phyloP scores from a whole-genome alignment of 2,797 vertebrate genomes.

The Tragopan temminckii region DNA sequence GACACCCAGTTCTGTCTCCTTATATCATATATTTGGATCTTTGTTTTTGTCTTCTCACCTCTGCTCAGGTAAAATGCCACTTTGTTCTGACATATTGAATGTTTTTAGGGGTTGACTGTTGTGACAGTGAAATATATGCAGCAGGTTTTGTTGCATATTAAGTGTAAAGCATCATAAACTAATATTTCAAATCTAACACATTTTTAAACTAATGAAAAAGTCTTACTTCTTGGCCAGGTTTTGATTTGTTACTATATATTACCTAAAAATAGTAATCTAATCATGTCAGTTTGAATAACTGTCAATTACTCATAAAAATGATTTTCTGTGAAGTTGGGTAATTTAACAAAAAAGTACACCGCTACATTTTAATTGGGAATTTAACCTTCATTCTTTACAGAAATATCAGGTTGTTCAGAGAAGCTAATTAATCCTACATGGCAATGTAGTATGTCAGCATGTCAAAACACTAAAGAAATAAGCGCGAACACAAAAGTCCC shows the following conservation, averaged over 20 bases:
- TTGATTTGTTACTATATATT: not conserved
- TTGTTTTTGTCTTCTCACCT: not conserved
- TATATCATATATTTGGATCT: not conserved
- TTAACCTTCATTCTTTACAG: not conserved
- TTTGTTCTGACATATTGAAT: not conserved
- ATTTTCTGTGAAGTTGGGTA: not conserved
- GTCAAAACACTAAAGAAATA: not conserved
- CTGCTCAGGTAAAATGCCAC: not conserved
- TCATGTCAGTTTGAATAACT: not conserved
- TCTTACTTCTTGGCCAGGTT: not conserved
- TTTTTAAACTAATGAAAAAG: not conserved
- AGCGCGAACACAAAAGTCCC: not conserved
- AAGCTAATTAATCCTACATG: not conserved
- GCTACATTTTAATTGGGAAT: not conserved
- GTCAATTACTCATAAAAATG: not conserved
- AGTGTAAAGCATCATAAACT: not conserved
- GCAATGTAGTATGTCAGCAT: not conserved
- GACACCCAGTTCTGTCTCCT: too few relatives aligned
- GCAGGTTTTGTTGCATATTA: not conserved
- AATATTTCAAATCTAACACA: not conserved
- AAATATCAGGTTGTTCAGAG: not conserved
- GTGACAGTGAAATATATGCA: not conserved
- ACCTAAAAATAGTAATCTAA: not conserved
- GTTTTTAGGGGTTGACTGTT: not conserved
- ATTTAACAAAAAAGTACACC: not conserved